Evolutionary conservation across 2,113 vertebrate species (phyloP).

Genomic region (Callipepla squamata): DNA sequence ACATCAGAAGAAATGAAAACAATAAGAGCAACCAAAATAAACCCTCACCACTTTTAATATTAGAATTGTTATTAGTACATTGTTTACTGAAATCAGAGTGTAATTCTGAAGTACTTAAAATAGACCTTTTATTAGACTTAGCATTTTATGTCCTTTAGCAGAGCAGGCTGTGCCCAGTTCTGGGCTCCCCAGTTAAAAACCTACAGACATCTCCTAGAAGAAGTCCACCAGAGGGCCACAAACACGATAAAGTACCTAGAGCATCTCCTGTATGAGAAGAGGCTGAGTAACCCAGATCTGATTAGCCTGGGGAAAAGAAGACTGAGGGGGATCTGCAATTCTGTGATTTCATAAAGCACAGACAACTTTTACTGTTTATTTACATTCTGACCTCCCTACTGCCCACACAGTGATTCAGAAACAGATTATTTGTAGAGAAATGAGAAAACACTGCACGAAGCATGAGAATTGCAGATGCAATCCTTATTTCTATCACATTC

Average conservation of each 20-base stretch:
- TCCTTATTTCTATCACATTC: neutral
- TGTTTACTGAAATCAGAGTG: neutral
- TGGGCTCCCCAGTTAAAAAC: no score
- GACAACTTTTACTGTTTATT: neutral
- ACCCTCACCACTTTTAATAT: neutral
- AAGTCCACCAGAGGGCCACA: no score
- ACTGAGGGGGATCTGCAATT: no score
- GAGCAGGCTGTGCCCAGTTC: no score
- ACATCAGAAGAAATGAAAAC: neutral
- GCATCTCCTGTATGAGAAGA: no score
- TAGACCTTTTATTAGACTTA: neutral
- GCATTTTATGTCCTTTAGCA: neutral
- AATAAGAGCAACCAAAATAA: neutral
- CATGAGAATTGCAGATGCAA: neutral
- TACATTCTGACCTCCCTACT: neutral
- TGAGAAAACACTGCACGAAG: neutral
- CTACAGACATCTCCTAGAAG: no score
- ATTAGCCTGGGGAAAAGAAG: no score
- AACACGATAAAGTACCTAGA: no score
- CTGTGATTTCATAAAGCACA: neutral
- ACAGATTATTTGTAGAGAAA: neutral
- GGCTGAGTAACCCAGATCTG: no score
- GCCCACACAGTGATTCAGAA: neutral
- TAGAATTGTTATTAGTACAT: neutral
- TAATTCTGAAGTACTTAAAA: neutral